A percentile compares a stretch with the other conserved stretches of the same genome.
phyloP scores from a whole-genome alignment of 2,113 vertebrate species.

The Pomatostomus ruficeps region DNA sequence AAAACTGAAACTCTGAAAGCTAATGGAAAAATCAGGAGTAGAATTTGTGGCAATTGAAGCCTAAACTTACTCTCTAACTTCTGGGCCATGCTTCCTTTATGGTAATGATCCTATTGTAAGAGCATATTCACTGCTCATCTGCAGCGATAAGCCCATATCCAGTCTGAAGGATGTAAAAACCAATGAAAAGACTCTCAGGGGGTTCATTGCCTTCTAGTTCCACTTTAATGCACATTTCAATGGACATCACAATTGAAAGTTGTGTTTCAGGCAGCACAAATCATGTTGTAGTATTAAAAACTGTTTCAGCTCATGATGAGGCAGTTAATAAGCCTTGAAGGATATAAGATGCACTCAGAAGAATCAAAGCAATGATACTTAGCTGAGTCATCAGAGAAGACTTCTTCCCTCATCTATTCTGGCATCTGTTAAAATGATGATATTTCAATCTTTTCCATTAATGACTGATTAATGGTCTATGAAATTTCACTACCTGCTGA shows the following conservation, averaged over 20 bases:
- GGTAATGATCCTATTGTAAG: background rate
- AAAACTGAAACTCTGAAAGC: background rate
- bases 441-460: conserved; percentile 37
- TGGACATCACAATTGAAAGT: background rate
- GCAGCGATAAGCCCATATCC: background rate
- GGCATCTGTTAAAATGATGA: conserved; percentile 41
- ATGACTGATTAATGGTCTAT: conserved; percentile 45
- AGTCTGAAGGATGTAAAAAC: background rate
- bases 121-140: background rate
- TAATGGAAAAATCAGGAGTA: background rate
- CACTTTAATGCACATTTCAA: conserved; percentile 13
- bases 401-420: conserved; percentile 32
- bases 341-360: conserved; percentile 17
- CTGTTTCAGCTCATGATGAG: conserved; percentile 27
- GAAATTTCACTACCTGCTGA: conserved; percentile 15
- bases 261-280: conserved; percentile 25
- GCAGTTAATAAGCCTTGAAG: conserved; percentile 58
- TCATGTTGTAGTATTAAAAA: conserved; percentile 10
- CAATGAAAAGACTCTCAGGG: background rate
- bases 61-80: background rate
- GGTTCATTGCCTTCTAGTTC: background rate
- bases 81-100: background rate
- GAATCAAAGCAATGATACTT: conserved; percentile 47
- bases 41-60: background rate
- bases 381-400: conserved; percentile 47